Evolutionary conservation across 2,797 vertebrate species (phyloP), one percentile per base, ranked within the genome.

Genomic region (Coregonus ussuriensis): DNA sequence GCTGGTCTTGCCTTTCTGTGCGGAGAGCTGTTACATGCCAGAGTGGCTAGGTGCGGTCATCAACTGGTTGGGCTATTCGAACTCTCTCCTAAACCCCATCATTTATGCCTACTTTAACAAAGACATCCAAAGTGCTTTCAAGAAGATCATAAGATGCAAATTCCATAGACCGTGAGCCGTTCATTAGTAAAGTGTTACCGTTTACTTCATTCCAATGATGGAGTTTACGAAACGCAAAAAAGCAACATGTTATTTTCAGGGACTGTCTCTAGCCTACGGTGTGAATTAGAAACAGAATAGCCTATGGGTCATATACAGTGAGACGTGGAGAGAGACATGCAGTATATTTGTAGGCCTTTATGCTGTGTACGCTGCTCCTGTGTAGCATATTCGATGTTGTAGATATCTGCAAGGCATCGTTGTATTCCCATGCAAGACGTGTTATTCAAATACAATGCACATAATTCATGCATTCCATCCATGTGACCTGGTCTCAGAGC

Each of bases 101-200:
- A 99, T 99, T 85, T 99, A 99, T 82, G 98, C 98, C 80, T 99
- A 99, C 87, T 99, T 99, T 92, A 99, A 99, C 93, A 98, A 98
- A 88, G 98, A 99, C 94, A 99, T 99, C 90, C 98, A 99, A 95
- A 98, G 91, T 91, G 97, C 98, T 74, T 99, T 99, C 91, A 97
- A 98, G 93, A 99, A 99, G 92, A 99, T 99, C 74, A 79, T 98
- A 81, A 97, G 93, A 94, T 99, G 98, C 95, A 98, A 96, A 92
- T 98, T 96, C 83, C 95, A 96, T 89, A 93, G 94, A 90, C 92
- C 88, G 63, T 97, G 90, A 91, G 59, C 21, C 21, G 53, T 59
- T 35, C 37, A 51, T 67, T 65, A 21, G 33, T 70, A 9, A n/a
- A 73, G 63, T 47, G 33, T 78, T 31, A 37, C 11, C 11, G 59